Conservation (phyloP, 1,140 invertebrate species). For the Drosophila rufa region DNA sequence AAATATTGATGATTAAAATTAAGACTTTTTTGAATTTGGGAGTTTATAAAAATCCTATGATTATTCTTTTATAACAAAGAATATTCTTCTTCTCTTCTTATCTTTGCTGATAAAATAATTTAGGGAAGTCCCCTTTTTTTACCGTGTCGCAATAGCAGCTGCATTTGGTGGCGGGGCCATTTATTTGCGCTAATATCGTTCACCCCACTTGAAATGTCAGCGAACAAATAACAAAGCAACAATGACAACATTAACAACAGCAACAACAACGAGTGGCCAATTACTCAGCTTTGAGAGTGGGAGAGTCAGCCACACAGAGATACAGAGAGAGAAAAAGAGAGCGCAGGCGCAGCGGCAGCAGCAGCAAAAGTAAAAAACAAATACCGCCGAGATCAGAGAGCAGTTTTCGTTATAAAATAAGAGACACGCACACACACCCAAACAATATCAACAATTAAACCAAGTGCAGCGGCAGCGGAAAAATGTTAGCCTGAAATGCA, state of each 20-base stretch:
- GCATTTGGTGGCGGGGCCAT: slow-evolving; percentile 73
- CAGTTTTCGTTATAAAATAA: slow-evolving; percentile 27
- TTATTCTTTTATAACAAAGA: too few relatives aligned
- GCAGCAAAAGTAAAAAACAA: slow-evolving; percentile 30
- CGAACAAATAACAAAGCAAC: slow-evolving; percentile 51
- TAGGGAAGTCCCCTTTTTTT: not conserved
- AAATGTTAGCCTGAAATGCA: slow-evolving; percentile 58
- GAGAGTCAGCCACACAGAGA: slow-evolving; percentile 1
- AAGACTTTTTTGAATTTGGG: too few relatives aligned
- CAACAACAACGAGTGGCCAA: slow-evolving; percentile 26
- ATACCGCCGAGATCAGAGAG: slow-evolving; percentile 33
- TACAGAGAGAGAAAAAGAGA: slow-evolving; percentile 13
- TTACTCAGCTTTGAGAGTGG: slow-evolving; percentile 35
- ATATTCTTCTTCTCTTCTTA: too few relatives aligned
- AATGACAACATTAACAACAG: slow-evolving; percentile 23
- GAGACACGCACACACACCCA: slow-evolving; percentile 3
- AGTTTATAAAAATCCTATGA: too few relatives aligned
- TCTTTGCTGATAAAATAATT: not conserved
- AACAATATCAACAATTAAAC: slow-evolving; percentile 34
- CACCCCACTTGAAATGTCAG: slow-evolving; percentile 83
- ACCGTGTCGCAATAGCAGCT: slow-evolving; percentile 44
- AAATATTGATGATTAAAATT: too few relatives aligned
- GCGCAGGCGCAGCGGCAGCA: slow-evolving; percentile 46
- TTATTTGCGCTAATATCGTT: slow-evolving; percentile 83
- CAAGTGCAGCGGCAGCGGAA: slow-evolving; percentile 25